Conservation (phyloP, 2,888 invertebrate genomes). For the Phorcus lineatus region DNA sequence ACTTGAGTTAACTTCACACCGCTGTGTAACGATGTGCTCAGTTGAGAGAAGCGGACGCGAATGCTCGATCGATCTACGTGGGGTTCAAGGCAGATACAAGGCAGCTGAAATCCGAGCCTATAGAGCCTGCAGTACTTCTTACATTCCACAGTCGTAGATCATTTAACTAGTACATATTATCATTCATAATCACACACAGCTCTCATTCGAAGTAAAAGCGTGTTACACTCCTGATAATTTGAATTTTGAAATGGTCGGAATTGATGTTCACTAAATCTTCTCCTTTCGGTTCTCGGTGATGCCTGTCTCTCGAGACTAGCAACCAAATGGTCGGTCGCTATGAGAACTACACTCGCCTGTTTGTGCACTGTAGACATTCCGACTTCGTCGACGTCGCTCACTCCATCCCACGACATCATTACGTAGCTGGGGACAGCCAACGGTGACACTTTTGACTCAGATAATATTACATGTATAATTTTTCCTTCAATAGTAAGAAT, state of each 20-base stretch:
- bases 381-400: background rate
- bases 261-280: background rate
- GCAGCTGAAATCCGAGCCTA: background rate
- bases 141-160: background rate
- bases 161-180: background rate
- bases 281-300: background rate
- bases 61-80: background rate
- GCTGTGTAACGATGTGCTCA: background rate
- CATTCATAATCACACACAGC: background rate
- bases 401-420: background rate
- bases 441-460: too few relatives aligned
- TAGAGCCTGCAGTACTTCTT: background rate
- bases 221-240: background rate
- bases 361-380: background rate
- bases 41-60: background rate
- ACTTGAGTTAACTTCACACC: background rate
- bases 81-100: background rate
- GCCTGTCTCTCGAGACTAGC: background rate
- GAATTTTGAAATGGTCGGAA: background rate
- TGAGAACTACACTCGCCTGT: background rate
- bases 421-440: too few relatives aligned
- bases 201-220: background rate
- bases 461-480: too few relatives aligned
- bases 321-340: background rate
- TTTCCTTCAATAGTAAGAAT: too few relatives aligned